These are phyloP conservation scores for Bombus huntii DNA, from an alignment of 1,140 invertebrate genomes.

Conservation along the genomic window DNA sequence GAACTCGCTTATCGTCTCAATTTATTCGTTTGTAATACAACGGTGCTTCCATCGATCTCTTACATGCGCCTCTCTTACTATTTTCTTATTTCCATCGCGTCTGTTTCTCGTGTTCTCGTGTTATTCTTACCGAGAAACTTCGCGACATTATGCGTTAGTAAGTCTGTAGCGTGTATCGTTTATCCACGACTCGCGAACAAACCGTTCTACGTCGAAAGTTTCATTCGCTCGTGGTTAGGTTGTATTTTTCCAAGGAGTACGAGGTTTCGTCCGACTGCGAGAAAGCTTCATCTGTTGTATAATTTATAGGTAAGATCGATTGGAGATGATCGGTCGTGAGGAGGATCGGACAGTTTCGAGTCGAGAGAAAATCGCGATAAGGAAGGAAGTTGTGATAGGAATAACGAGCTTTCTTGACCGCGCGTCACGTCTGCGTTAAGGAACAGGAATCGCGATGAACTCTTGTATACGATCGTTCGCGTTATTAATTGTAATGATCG, in stretches of 20 bases:
- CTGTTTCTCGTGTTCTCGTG: no score
- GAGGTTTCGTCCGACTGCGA: background rate
- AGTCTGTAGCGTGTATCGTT: background rate
- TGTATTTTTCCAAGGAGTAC: background rate
- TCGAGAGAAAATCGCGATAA: background rate
- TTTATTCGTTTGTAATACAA: background rate
- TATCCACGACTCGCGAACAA: background rate
- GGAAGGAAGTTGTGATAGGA: background rate
- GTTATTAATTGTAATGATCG: conserved; percentile 36
- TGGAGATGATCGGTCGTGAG: background rate
- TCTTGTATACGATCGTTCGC: background rate
- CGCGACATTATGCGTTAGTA: background rate
- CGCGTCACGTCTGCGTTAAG: background rate
- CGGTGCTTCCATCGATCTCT: background rate
- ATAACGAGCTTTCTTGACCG: conserved; percentile 12
- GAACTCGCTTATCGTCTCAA: background rate
- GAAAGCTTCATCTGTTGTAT: background rate
- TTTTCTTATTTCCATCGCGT: background rate
- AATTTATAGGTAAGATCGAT: background rate
- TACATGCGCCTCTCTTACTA: no score
- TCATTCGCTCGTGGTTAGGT: background rate
- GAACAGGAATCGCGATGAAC: background rate
- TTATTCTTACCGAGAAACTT: background rate
- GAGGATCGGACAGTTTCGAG: background rate
- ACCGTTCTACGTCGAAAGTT: background rate